phyloP scores from a whole-genome alignment of 1,140 invertebrate genomes.

The Polypedilum vanderplanki region DNA sequence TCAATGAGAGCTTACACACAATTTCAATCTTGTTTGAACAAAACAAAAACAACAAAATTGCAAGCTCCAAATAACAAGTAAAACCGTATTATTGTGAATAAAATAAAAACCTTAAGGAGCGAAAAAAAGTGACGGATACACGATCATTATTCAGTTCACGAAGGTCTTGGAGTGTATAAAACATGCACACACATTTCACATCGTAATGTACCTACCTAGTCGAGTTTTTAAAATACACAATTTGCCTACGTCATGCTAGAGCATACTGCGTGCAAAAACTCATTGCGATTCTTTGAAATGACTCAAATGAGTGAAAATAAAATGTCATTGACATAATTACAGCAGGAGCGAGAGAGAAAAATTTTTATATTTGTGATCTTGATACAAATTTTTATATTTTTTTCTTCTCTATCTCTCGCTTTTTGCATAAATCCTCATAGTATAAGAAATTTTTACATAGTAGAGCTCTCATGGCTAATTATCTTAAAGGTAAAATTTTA shows the following conservation, averaged over 20 bases:
- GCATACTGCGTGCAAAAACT: constrained; percentile 11
- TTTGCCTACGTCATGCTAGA: neutral
- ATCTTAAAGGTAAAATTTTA: neutral
- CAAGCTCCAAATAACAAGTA: neutral
- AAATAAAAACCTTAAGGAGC: constrained; percentile 12
- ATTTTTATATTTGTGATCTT: neutral
- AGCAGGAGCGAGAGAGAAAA: neutral
- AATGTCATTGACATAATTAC: constrained; percentile 19
- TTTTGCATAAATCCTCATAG: neutral
- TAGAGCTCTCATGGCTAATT: neutral
- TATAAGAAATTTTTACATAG: no score
- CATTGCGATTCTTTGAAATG: neutral
- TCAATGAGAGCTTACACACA: neutral
- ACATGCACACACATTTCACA: neutral
- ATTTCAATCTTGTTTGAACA: neutral
- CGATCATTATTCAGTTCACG: neutral
- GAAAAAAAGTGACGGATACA: constrained; percentile 11
- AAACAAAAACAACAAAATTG: neutral
- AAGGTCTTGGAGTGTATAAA: constrained; percentile 11
- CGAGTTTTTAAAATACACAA: neutral
- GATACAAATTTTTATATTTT: constrained; percentile 1
- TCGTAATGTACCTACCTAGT: neutral
- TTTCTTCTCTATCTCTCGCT: neutral
- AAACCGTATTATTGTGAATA: neutral
- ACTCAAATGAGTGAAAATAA: constrained; percentile 19